phyloP scores from a whole-genome alignment of 2,888 invertebrate species.

The Drosophila robusta region DNA sequence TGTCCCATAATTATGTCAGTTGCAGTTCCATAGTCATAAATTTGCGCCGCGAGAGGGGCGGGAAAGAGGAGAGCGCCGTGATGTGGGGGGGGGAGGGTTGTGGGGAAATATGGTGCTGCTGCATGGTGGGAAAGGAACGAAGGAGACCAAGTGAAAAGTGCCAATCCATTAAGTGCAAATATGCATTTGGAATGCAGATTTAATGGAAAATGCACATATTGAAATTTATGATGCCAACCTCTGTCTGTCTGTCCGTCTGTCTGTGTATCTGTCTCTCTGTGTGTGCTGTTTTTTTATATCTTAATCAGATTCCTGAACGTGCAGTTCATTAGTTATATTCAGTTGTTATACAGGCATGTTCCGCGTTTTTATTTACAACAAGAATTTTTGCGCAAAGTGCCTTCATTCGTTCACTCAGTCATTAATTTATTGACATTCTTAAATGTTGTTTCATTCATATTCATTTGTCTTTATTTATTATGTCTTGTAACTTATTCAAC shows the following conservation, averaged over 20 bases:
- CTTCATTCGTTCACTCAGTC: conserved; percentile 7
- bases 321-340: conserved; percentile 37
- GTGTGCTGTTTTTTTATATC: conserved; percentile 24
- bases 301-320: conserved; percentile 55
- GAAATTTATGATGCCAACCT: conserved; percentile 53
- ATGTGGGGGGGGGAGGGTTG: background rate
- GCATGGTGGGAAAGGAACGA: background rate
- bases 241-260: background rate
- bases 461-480: conserved; percentile 2
- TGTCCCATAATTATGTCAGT: conserved; percentile 77
- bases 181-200: conserved; percentile 59
- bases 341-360: conserved; percentile 26
- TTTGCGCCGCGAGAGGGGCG: conserved; percentile 43
- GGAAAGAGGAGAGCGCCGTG: background rate
- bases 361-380: conserved; percentile 29
- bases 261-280: background rate
- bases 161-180: conserved; percentile 61
- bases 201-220: conserved; percentile 62
- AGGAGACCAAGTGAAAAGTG: conserved; percentile 6
- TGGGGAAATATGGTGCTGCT: background rate
- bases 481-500: no score
- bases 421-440: conserved; percentile 15
- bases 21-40: conserved; percentile 78
- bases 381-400: conserved; percentile 13
- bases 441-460: conserved; percentile 14